phyloP scores from a whole-genome alignment of 2,888 invertebrate genomes.

The Hoplodrina ambigua region DNA sequence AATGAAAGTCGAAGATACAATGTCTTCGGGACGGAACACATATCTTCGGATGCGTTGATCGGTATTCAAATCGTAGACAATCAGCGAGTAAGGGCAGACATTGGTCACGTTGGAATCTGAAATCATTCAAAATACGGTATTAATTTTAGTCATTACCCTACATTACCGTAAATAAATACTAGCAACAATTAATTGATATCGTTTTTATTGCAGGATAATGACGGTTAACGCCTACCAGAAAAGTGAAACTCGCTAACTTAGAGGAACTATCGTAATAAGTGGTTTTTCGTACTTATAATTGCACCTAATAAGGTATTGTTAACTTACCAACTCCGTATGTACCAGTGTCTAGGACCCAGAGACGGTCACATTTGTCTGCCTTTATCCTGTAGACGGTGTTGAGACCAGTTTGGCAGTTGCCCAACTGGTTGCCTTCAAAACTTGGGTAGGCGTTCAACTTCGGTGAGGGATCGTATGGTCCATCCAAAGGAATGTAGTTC shows the following conservation, averaged over 20 bases:
- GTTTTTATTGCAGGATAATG: constrained; percentile 15
- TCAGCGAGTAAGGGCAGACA: constrained; percentile 94
- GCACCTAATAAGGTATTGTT: not conserved
- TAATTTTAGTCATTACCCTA: constrained; percentile 10
- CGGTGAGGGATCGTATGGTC: constrained; percentile 92
- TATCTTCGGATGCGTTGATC: constrained; percentile 93
- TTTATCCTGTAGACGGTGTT: constrained; percentile 95
- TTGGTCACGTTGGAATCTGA: constrained; percentile 91
- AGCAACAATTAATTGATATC: constrained; percentile 11
- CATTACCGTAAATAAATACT: constrained; percentile 7
- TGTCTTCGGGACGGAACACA: constrained; percentile 93
- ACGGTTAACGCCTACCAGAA: constrained; percentile 29
- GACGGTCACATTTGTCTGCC: constrained; percentile 94
- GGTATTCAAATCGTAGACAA: constrained; percentile 94
- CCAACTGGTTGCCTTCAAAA: constrained; percentile 93
- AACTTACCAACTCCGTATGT: constrained; percentile 93
- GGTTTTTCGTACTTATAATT: not conserved
- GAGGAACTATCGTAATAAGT: constrained; percentile 5
- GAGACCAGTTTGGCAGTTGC: constrained; percentile 93
- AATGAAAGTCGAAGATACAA: constrained; percentile 94
- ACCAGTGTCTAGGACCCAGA: constrained; percentile 96
- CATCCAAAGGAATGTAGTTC: constrained; percentile 94
- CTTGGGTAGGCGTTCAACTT: constrained; percentile 94
- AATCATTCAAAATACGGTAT: constrained; percentile 55
- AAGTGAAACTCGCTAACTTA: constrained; percentile 25